Evolutionary conservation across 2,888 invertebrate genomes (phyloP), one percentile per base, ranked within the genome.

Genomic region (Diadegma fenestrale): DNA sequence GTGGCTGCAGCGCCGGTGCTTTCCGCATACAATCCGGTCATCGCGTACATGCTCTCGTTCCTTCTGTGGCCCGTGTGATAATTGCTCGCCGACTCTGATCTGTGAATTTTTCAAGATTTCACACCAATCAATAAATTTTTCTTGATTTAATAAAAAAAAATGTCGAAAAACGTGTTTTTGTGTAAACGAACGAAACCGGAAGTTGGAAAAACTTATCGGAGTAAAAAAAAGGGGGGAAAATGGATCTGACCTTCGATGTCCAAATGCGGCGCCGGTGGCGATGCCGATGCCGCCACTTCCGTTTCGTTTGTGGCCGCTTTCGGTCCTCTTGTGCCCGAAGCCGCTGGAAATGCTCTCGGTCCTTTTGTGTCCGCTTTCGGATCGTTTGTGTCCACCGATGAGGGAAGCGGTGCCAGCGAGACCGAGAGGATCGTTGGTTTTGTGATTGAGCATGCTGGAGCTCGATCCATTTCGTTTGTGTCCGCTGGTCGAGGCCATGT

Each of bases 41-140:
- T 97, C 89, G 97, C 97, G 94, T 97, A 97, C 97, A 97, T 97
- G 91, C 97, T 97, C 94, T 97, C 97, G 95, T 97, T 97, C 94
- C 97, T 96, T 92, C 97, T 96, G 94, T 93, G 93, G 3, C 93
- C 93, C n/a, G 92, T 86, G 86, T 93, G 91, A 87, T 92, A 93
- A 89, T 92, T 93, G 87, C 93, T 93, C 45, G 90, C 94, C 0
- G 93, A 94, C 88, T 93, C 93, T 45, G 93, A 94, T 86, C 93
- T 93, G 87, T 4, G 14, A 14, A 41, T 41, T 14, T 7, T 33
- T 37, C 0, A 26, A 26, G 6, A 33, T 33, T 33, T 33, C 33
- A 6, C 33, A 6, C 33, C 6, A 33, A 33, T 33, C 4, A 33
- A 6, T 33, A 6, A 6, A 33, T 33, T 33, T 37, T 37, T 37